phyloP scores from a whole-genome alignment of 2,888 invertebrate genomes.

The Nomada flava region DNA sequence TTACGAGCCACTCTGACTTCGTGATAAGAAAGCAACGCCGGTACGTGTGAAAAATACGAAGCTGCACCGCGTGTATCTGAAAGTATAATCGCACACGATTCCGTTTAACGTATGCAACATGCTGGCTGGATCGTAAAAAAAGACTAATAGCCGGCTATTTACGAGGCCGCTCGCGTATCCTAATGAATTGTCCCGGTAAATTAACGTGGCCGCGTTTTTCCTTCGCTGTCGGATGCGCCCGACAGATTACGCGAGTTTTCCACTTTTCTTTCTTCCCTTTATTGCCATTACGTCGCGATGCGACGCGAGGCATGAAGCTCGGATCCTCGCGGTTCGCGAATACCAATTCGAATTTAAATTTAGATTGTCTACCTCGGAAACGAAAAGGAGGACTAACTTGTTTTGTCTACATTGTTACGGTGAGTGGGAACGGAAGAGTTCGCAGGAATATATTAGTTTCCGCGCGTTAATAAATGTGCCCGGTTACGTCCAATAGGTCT shows the following conservation, averaged over 20 bases:
- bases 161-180: slow-evolving; percentile 2
- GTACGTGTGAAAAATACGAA: slow-evolving; percentile 54
- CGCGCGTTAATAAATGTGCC: neutral
- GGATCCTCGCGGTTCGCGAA: neutral
- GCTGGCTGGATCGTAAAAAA: slow-evolving; percentile 15
- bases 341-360: neutral
- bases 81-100: slow-evolving; percentile 54
- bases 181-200: slow-evolving; percentile 32
- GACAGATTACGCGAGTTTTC: neutral
- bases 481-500: neutral
- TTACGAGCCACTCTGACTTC: slow-evolving; percentile 37
- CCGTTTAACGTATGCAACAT: slow-evolving; percentile 18
- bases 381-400: neutral
- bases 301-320: neutral
- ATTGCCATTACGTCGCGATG: neutral
- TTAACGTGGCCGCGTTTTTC: slow-evolving; percentile 19
- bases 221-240: neutral
- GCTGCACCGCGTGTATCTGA: slow-evolving; percentile 22
- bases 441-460: neutral
- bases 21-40: slow-evolving; percentile 47
- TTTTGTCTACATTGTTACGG: too few relatives aligned
- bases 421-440: neutral
- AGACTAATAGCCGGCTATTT: slow-evolving; percentile 3
- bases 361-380: neutral
- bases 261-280: too few relatives aligned